Evolutionary conservation across 2,888 invertebrate genomes (phyloP), one percentile per base, ranked within the genome.

Genomic region (Phyto melanocephala): DNA sequence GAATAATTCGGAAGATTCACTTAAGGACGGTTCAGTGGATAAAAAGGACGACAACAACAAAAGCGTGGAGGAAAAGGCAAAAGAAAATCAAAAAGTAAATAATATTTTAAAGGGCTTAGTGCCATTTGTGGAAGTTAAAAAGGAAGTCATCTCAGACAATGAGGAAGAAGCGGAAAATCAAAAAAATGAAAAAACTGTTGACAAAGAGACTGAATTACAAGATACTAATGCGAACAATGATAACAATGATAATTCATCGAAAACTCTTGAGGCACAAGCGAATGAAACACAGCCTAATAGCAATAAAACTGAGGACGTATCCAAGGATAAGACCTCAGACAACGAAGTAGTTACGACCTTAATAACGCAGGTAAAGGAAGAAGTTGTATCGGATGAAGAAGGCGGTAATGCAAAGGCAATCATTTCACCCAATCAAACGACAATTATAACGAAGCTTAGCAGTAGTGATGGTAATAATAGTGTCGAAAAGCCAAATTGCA

Each of bases 51-150:
- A 10, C 50, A 74, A 78, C 37, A 24, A 17, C 68, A 71, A 63
- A 54, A 71, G 1, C 10, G 75, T 22, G 52, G 67, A 52, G n/a
- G 68, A 72, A 62, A 80, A 81, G 45, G 62, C 60, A 2, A 47
- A 17, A 35, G 50, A 74, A 72, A 81, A 82, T 33, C 79, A 40
- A 33, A 75, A 80, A 42, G 80, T 22, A 3, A 75, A 67, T 52
- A 85, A 77, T 1, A 35, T 87, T 84, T 60, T 85, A 24, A 85
- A 83, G 22, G 86, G 85, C 22, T 86, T 90, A 17, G 85, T 89
- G 17, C 90, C 89, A 1, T 88, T 89, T 83, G 79, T 89, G 7
- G 88, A 88, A 58, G 87, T 90, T n/a, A 90, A 90, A 85, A 87
- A 86, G 7, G 91, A 90, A 74, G 78, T 87, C 3, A 33, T 85